Base-by-base conservation (phyloP, 1,140 invertebrate species). In the Amyelois transitella region DNA sequence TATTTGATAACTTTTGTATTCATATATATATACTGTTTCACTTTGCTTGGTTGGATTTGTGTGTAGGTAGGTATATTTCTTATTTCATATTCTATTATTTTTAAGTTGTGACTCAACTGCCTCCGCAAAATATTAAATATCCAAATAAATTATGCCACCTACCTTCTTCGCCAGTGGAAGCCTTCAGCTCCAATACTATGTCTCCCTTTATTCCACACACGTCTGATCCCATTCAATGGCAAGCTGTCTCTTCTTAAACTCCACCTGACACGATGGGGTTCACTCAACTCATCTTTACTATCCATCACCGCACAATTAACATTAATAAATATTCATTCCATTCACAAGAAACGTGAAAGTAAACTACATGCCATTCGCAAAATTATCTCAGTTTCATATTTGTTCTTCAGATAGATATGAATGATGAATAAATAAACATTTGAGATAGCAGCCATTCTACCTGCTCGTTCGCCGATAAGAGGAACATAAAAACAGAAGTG, bases 181-280 rank as follows among this genome's bases (percentile, higher is more conserved):
- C 54, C 54, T 48, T 81, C 77, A 3, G 71, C 60, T 0, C 76
- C 75, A 17, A 77, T 63, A 55, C 73, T 84, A 0, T 64, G 60
- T 7, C 62, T 75, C 21, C 76, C 67, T 32, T 74, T 83, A 4
- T 84, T 58, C 68, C 72, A 84, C 21, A 77, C 83, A 51, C 70
- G 63, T 50, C 73, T 65, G 6, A 87, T 68, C 1, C 47, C 78
- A 0, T 70, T 72, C 48, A 87, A 48, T 6, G 83, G 81, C 3
- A 85, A 62, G 54, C 83, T 86, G 20, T 85, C 83, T 6, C 81
- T 57, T 21, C 83, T 66, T 6, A 81, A 48, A 17, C 62, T 57
- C 71, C 75, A 84, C 32, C 67, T 55, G 10, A 75, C 61, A 17
- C 28, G 38, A 24, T 45, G 44, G 17, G 18, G 32, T 1, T 38